Conservation (phyloP, 2,888 invertebrate species). For the Andrena haemorrhoa region DNA sequence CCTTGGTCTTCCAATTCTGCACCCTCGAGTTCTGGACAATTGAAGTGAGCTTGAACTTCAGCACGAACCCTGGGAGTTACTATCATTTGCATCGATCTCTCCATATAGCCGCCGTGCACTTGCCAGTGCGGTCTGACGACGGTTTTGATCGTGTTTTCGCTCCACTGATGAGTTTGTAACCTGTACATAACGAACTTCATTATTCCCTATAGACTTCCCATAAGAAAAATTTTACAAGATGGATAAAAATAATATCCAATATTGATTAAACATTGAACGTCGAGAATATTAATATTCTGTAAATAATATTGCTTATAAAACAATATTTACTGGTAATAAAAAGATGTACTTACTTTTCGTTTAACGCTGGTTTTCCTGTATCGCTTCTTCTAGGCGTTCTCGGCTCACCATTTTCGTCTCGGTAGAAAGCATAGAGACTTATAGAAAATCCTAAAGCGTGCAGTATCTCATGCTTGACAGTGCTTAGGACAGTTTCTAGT, state of each 20-base stretch:
- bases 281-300: slow-evolving; percentile 48
- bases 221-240: no score
- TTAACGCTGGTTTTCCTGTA: slow-evolving; percentile 95
- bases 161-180: slow-evolving; percentile 97
- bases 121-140: slow-evolving; percentile 91
- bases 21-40: slow-evolving; percentile 95
- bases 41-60: slow-evolving; percentile 95
- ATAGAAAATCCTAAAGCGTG: slow-evolving; percentile 99
- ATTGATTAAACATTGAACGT: no score
- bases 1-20: slow-evolving; percentile 99
- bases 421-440: slow-evolving; percentile 97
- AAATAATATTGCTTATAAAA: not conserved
- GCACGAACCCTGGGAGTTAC: slow-evolving; percentile 96
- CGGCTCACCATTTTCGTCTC: slow-evolving; percentile 95
- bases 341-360: slow-evolving; percentile 90
- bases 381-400: slow-evolving; percentile 92
- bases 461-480: slow-evolving; percentile 99
- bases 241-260: no score
- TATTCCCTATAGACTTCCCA: no score
- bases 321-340: not conserved
- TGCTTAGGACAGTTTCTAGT: slow-evolving; percentile 95
- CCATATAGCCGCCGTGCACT: slow-evolving; percentile 91
- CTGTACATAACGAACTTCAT: slow-evolving; percentile 85
- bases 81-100: slow-evolving; percentile 92
- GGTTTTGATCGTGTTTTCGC: slow-evolving; percentile 93